Base-by-base conservation (phyloP, 2,888 invertebrate genomes). In the Gastrophysa polygoni region DNA sequence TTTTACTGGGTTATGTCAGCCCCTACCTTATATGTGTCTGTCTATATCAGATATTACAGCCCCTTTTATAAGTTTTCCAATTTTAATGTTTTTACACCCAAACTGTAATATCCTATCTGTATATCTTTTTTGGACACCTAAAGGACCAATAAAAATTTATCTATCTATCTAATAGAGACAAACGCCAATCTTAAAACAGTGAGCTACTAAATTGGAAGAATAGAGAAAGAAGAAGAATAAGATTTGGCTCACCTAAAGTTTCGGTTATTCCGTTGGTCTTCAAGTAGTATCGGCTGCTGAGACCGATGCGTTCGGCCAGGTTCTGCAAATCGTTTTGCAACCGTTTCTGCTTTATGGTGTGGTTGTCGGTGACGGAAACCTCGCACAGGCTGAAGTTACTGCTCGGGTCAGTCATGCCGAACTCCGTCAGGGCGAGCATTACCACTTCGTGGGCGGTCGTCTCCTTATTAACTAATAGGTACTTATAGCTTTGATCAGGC, bases 401-500 rank as follows among this genome's bases (percentile, higher is more conserved):
- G 83, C 96, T 96, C 18, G 94, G 91, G 77, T 97, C 96, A 55
- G 94, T 93, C 72, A 96, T 94, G 57, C 96, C 95, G 83, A 98
- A 98, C 81, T 97, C 97, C 79, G 95, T 93, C 59, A 99, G 84
- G 0, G 98, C 94, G 73, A 99, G 83, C 95, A 98, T 98, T 1
- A 98, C 98, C 58, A 99, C 97, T 81, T 92, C 92, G 77, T 92
- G 90, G 6, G 92, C 91, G 34, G 92, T 92, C 21, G 92, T 92
- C 79, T 92, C 96, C 84, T 97, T 97, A 81, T 97, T 95, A 61
- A 99, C 94, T 67, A 96, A 87, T 68, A 99, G 87, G 83, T 96
- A 98, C 84, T 98, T 98, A 87, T 94, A 98, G 43, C 95, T 95
- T 84, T 98, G 98, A 83, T 99, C 98, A 24, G 95, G 91, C 84